Evolutionary conservation across 2,113 vertebrate species (phyloP).

Genomic region (Oryzias celebensis): DNA sequence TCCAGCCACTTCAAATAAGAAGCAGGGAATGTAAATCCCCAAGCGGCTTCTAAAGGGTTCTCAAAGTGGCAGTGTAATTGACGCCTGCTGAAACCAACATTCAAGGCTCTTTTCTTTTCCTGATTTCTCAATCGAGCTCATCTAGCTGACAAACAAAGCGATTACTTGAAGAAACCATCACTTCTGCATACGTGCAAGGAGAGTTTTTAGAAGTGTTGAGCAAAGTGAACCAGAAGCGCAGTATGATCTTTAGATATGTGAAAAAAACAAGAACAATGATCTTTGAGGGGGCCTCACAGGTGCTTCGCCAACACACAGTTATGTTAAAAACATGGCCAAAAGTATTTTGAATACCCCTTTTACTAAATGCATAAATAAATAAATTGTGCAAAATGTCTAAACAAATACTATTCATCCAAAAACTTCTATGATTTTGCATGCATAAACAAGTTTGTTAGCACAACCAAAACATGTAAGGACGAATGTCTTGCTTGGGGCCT

Average conservation of each 20-base stretch:
- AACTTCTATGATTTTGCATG: constrained; percentile 21
- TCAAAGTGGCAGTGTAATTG: too few species aligned
- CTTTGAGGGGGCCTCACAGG: constrained; percentile 10
- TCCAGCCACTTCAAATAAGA: constrained; percentile 2
- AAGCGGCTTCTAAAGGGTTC: not conserved
- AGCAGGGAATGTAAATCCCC: not conserved
- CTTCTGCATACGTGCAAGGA: constrained; percentile 57
- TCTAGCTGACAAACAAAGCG: constrained; percentile 24
- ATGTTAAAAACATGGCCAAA: not conserved
- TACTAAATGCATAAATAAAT: too few species aligned
- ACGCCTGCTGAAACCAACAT: not conserved
- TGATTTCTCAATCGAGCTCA: constrained; percentile 25
- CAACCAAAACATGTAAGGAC: constrained; percentile 43
- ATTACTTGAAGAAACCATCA: constrained; percentile 56
- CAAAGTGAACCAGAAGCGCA: constrained; percentile 12
- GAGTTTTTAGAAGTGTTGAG: constrained; percentile 8
- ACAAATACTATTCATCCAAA: too few species aligned
- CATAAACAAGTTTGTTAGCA: constrained; percentile 5
- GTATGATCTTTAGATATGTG: constrained; percentile 17
- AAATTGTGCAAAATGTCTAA: too few species aligned
- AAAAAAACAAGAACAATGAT: constrained; percentile 16
- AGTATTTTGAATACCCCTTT: not conserved
- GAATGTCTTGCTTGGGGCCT: constrained; percentile 20
- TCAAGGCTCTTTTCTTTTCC: constrained; percentile 6
- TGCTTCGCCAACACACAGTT: constrained; percentile 1